Base-by-base conservation (phyloP, 2,888 invertebrate species). In the Cremastinae sp. region DNA sequence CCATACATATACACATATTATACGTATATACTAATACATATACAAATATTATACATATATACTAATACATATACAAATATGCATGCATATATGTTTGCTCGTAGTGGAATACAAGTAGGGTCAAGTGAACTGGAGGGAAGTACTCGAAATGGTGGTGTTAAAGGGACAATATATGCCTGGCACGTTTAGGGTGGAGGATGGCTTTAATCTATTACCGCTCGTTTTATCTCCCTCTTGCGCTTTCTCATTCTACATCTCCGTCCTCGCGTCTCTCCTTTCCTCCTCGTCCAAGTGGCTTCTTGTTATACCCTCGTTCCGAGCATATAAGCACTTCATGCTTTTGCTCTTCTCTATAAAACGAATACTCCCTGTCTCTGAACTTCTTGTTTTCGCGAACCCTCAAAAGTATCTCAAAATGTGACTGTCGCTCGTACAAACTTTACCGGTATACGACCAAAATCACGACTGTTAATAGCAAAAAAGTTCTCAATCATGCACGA, bases 191-290 rank as follows among this genome's bases (percentile, higher is more conserved):
- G 81, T 81, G 83, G 84, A 84, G 83, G 85, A 88, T 86, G 83
- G 85, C 87, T 88, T 88, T 88, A 88, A 89, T 89, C 88, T 88
- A 89, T 89, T 89, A 89, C 79, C 82, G 59, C 73, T 77, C 79
- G 75, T 76, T 69, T 79, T 80, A 83, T 28, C 28, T 28, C 28
- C 5, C 28, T 28, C n/a, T n/a, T n/a, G n/a, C 2, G 28, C 28
- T 28, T 28, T 28, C n/a, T n/a, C n/a, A n/a, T n/a, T n/a, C n/a
- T n/a, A n/a, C n/a, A 28, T 28, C 28, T 28, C 28, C 5, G 5
- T 28, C 28, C 5, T 5, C 5, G 2, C 5, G 2, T 28, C 28
- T 28, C 28, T 28, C 28, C 28, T 5, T 28, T 28, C 5, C 28
- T 28, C 28, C 28, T 5, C 28, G 28, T 28, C 85, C 85, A 86